Conservation (phyloP, 2,888 invertebrate species). For the Erebia palarica region DNA sequence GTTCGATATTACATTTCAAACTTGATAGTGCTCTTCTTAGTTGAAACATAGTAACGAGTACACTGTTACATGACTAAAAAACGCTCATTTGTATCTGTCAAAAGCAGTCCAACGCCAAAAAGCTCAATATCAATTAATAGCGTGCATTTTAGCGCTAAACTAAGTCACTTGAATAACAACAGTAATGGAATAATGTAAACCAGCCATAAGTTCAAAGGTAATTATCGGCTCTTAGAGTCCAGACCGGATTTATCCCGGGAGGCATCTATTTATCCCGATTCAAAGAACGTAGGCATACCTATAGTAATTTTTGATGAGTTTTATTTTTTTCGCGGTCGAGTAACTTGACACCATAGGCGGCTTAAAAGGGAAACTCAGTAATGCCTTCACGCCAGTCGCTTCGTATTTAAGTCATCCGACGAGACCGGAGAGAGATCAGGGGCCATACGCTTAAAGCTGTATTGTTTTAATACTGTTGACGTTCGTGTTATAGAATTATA, state of each 20-base stretch:
- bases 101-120: too few relatives aligned
- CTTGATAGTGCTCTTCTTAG: too few relatives aligned
- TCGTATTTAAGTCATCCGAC: slow-evolving; percentile 61
- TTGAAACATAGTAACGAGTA: too few relatives aligned
- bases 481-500: too few relatives aligned
- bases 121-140: not conserved
- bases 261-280: slow-evolving; percentile 59
- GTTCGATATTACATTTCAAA: too few relatives aligned
- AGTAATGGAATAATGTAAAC: not conserved
- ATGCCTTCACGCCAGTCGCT: slow-evolving; percentile 72
- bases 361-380: slow-evolving; percentile 74
- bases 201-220: slow-evolving; percentile 41
- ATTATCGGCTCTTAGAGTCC: slow-evolving; percentile 43
- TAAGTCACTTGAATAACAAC: not conserved
- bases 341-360: slow-evolving; percentile 67
- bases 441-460: too few relatives aligned
- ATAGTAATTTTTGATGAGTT: slow-evolving; percentile 64
- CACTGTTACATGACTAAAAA: too few relatives aligned
- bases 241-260: slow-evolving; percentile 53
- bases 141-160: not conserved
- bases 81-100: too few relatives aligned
- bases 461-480: too few relatives aligned
- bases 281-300: slow-evolving; percentile 44
- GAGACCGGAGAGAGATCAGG: not conserved
- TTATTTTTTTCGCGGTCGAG: slow-evolving; percentile 54